Conservation (phyloP, 2,888 invertebrate species). For the Hydropsyche betteni region DNA sequence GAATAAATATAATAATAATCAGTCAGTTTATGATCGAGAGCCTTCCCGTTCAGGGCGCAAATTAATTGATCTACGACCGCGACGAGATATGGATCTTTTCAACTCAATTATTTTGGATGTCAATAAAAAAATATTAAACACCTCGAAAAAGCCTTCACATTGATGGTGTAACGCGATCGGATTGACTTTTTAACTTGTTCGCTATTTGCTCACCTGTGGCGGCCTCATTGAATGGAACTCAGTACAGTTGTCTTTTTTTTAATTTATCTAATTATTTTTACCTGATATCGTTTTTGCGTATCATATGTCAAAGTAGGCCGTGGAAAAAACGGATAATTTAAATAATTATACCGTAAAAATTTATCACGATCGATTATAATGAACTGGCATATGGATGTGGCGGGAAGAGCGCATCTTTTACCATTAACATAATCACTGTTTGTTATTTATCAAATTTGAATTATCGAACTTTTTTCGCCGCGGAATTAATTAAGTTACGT, state of each 20-base stretch:
- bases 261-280: neutral
- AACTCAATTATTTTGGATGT: constrained; percentile 30
- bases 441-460: constrained; percentile 1
- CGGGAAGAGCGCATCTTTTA: neutral
- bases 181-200: constrained; percentile 23
- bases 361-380: too few relatives aligned
- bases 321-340: too few relatives aligned
- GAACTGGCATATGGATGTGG: neutral
- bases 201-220: neutral
- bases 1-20: constrained; percentile 13
- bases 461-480: neutral
- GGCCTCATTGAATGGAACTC: neutral
- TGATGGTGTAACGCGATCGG: constrained; percentile 26
- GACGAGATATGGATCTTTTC: constrained; percentile 32
- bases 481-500: constrained; percentile 5
- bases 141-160: neutral
- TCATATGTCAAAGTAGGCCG: too few relatives aligned
- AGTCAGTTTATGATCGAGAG: constrained; percentile 12
- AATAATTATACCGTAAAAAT: too few relatives aligned
- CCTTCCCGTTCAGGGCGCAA: constrained; percentile 12
- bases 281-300: too few relatives aligned
- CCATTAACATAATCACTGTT: neutral
- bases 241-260: neutral
- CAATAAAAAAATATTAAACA: neutral
- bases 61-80: constrained; percentile 36